Conservation (phyloP, 2,797 vertebrate species). For the Poecilia gillii region DNA sequence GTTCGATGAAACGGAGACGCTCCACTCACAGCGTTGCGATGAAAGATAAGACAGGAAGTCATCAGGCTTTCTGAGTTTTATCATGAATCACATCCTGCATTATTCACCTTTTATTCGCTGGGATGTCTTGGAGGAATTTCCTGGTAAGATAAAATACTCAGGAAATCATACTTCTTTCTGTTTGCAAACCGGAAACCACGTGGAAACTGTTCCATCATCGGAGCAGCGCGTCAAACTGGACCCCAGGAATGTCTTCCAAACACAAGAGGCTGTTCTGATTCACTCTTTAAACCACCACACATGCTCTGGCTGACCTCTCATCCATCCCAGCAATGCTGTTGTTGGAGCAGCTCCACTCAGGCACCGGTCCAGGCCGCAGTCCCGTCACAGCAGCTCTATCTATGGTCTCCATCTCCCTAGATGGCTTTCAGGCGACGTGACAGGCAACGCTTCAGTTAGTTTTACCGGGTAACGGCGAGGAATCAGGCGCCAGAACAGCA, state of each 20-base stretch:
- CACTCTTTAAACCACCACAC: constrained; percentile 2
- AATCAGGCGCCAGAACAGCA: not conserved
- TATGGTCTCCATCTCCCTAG: constrained; percentile 10
- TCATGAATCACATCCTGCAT: not conserved
- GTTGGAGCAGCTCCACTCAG: constrained; percentile 50
- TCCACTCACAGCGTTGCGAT: not conserved
- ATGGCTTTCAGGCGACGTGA: constrained; percentile 17
- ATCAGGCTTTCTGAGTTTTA: not conserved
- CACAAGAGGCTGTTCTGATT: constrained; percentile 7
- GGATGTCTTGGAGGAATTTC: not conserved
- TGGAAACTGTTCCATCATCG: not conserved
- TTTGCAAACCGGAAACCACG: not conserved
- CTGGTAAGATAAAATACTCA: not conserved
- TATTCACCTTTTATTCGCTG: not conserved
- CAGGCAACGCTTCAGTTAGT: not conserved
- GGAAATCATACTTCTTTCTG: constrained; percentile 14
- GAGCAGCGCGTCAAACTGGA: not conserved
- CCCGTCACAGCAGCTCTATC: constrained; percentile 22
- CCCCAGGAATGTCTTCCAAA: not conserved
- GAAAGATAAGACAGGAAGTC: constrained; percentile 12
- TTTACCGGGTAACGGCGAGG: not conserved
- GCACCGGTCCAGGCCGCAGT: constrained; percentile 26
- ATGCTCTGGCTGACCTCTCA: constrained; percentile 36
- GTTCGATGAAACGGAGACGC: constrained; percentile 6
- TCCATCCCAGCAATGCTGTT: constrained; percentile 39